These are phyloP conservation scores for Halcyon badia DNA, from an alignment of 2,797 vertebrate species.

Conservation along the genomic window DNA sequence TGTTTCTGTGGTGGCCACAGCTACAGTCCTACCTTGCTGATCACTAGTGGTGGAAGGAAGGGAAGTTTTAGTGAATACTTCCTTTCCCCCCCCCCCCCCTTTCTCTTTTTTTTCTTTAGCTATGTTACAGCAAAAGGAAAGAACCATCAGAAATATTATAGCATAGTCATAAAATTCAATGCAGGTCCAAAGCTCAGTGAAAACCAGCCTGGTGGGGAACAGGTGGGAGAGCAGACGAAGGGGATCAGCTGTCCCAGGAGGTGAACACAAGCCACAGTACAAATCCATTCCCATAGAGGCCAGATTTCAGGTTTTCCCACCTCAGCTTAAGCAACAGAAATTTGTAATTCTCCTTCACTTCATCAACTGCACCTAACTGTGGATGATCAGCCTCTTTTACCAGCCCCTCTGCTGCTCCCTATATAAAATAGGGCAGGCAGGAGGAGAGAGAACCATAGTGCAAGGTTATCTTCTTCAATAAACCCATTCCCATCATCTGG, in stretches of 20 bases:
- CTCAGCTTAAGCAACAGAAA: not conserved
- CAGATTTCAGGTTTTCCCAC: conserved; percentile 34
- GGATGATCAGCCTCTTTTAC: not conserved
- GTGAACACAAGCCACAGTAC: not conserved
- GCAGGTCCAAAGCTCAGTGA: not conserved
- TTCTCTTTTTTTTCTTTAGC: no score
- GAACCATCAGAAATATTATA: not conserved
- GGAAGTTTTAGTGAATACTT: not conserved
- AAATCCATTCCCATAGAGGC: conserved; percentile 64
- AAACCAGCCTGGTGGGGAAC: not conserved
- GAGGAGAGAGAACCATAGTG: rapidly evolving
- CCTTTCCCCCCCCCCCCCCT: no score
- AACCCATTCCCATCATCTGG: not conserved
- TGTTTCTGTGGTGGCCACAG: not conserved
- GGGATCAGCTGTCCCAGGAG: conserved; percentile 2
- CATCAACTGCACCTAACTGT: not conserved
- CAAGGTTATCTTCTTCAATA: not conserved
- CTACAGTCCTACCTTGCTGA: not conserved
- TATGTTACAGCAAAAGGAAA: not conserved
- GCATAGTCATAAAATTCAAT: conserved; percentile 48
- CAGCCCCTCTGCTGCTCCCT: not conserved
- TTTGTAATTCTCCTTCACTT: not conserved
- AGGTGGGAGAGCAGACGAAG: conserved; percentile 1
- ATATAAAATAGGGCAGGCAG: rapidly evolving
- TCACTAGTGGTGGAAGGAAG: not conserved